Conservation (phyloP, 1,140 invertebrate genomes). For the Cyphomyrmex costatus region DNA sequence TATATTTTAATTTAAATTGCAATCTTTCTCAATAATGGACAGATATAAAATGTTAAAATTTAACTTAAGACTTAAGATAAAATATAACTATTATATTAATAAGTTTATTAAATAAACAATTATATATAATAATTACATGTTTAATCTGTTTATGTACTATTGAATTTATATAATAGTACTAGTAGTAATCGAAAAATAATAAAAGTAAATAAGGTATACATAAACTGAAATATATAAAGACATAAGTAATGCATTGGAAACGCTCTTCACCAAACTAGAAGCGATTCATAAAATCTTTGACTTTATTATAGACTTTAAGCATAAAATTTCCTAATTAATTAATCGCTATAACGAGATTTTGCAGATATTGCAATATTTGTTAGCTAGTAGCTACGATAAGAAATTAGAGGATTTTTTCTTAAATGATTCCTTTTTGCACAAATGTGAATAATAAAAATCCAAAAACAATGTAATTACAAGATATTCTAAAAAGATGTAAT, state of each 20-base stretch:
- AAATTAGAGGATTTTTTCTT: constrained; percentile 58
- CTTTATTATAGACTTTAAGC: constrained; percentile 31
- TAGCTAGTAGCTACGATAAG: constrained; percentile 32
- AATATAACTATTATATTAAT: too few relatives aligned
- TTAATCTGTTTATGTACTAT: too few relatives aligned
- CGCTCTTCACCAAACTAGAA: constrained; percentile 66
- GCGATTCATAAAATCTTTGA: constrained; percentile 67
- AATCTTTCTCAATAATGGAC: neutral
- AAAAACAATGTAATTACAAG: too few relatives aligned
- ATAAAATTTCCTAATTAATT: constrained; percentile 30
- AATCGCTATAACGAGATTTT: constrained; percentile 50
- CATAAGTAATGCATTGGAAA: neutral
- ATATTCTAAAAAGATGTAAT: too few relatives aligned
- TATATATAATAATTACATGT: too few relatives aligned
- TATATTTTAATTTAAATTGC: neutral
- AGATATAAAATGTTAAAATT: constrained; percentile 6
- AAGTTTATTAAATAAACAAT: too few relatives aligned
- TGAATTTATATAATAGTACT: too few relatives aligned
- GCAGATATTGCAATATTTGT: constrained; percentile 50
- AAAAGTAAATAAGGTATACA: neutral
- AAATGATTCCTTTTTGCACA: constrained; percentile 62
- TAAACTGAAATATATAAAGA: neutral
- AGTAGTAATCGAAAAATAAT: too few relatives aligned
- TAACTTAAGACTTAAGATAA: neutral
- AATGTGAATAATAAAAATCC: constrained; percentile 46